A percentile compares a stretch with the other conserved stretches of the same genome.
Conservation (phyloP, 2,113 vertebrate genomes). For the Formicarius rufipectus region DNA sequence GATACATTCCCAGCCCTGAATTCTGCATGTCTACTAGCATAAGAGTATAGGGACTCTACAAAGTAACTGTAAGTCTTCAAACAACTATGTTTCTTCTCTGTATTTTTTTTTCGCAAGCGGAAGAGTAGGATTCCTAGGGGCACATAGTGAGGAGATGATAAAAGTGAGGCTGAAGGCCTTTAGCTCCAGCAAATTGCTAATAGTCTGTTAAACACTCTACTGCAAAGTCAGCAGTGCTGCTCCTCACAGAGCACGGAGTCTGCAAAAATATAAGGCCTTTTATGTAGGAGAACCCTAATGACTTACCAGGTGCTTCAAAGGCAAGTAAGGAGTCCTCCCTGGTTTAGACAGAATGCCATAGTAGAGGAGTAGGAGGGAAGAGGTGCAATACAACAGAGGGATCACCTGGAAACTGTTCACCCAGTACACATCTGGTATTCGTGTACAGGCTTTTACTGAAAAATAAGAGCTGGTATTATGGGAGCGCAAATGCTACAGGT, state of each 20-base stretch:
- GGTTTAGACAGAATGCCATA: neutral
- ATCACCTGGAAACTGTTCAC: neutral
- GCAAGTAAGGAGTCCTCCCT: neutral
- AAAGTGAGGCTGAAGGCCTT: conserved; percentile 15
- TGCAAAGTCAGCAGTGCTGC: neutral
- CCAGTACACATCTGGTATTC: neutral
- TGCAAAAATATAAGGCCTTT: neutral
- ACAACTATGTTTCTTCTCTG: neutral
- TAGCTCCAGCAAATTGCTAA: neutral
- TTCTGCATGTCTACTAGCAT: neutral
- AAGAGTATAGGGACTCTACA: neutral
- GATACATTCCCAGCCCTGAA: neutral
- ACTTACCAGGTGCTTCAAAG: neutral
- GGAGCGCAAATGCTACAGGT: neutral
- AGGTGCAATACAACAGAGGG: neutral
- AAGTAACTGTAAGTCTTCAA: neutral
- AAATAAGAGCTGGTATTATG: neutral
- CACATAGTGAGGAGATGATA: neutral
- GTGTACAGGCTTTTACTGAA: neutral
- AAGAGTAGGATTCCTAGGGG: neutral
- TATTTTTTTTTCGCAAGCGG: neutral
- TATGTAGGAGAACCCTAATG: neutral
- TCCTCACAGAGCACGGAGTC: neutral
- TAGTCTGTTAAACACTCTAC: neutral
- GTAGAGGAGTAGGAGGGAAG: neutral